Evolutionary conservation across 2,113 vertebrate species (phyloP), one percentile per base, ranked within the genome.

Genomic region (Podarcis cretensis): DNA sequence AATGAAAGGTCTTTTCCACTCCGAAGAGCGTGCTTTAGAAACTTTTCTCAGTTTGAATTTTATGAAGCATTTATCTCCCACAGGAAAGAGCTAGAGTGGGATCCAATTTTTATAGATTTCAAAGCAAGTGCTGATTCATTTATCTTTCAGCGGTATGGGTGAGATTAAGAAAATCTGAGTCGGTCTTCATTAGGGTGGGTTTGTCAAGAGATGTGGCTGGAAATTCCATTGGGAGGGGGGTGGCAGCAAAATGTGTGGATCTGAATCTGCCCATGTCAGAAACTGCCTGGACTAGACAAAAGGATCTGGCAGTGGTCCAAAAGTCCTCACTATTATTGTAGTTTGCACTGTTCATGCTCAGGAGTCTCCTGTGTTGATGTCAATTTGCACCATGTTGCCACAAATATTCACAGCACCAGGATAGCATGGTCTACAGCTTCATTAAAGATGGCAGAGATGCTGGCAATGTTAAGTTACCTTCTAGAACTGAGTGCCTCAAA

Each of bases 11-110:
- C 78, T 83, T 74, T 83, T 80, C 73, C 66, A 78, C 73, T 66
- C 30, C 30, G 32, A 75, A 75, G 76, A 87, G 6, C 25, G 23
- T 79, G 69, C 54, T 87, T 84, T 91, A 59, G 32, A 84, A 76
- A 63, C 37, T 87, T 87, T 87, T 84, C 66, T 87, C 54, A 74
- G 81, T 89, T 75, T 74, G 76, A 87, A 69, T 81, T 90, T 87
- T 88, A 81, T 63, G 78, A 86, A 83, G 43, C 48, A 86, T 85
- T 71, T 77, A 20, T 91, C 83, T 82, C 63, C 65, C 48, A 71
- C 23, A 76, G 71, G 83, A 87, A 71, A 89, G 25, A 82, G 71
- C 32, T 59, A 79, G 9, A 35, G 30, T 76, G 30, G 27, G 54
- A 82, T 81, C 57, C 69, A 79, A 59, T 43, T 84, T 73, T 76